Evolutionary conservation across 2,888 invertebrate species (phyloP).

Genomic region (Aquatica leii): DNA sequence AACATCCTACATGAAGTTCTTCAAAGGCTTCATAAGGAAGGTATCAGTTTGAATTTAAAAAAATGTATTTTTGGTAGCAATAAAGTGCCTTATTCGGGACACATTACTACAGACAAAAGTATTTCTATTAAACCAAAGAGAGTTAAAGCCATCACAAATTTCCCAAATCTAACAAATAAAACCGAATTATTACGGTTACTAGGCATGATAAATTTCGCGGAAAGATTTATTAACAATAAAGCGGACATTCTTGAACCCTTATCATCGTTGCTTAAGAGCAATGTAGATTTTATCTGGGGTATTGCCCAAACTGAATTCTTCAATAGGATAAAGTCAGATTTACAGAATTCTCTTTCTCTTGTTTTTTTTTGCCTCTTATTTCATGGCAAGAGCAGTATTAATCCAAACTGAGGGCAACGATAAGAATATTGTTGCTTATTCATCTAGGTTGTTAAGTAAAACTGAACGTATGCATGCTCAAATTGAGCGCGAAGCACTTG

Average conservation of each 20-base stretch:
- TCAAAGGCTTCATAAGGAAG: too few species aligned
- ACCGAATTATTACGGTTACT: too few species aligned
- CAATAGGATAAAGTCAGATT: background rate
- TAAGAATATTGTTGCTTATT: too few species aligned
- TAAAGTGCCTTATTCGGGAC: conserved; percentile 46
- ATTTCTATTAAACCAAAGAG: conserved; percentile 37
- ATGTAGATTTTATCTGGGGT: too few species aligned
- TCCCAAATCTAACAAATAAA: too few species aligned
- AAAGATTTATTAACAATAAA: too few species aligned
- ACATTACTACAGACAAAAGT: conserved; percentile 42
- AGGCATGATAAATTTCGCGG: too few species aligned
- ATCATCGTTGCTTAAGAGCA: conserved; percentile 19
- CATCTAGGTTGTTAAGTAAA: background rate
- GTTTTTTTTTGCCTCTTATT: conserved; percentile 31
- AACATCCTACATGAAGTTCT: too few species aligned
- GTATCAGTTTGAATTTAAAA: too few species aligned
- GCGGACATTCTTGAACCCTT: conserved; percentile 38
- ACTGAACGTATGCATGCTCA: conserved; percentile 38
- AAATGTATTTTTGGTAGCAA: conserved; percentile 43
- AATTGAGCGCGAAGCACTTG: conserved; percentile 6
- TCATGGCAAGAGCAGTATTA: conserved; percentile 20
- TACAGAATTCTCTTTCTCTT: conserved; percentile 35
- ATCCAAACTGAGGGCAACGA: background rate
- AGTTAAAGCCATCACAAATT: conserved; percentile 34
- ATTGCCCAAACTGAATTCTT: background rate